Conservation (phyloP, 2,888 invertebrate genomes). For the Choreutis nemorana region DNA sequence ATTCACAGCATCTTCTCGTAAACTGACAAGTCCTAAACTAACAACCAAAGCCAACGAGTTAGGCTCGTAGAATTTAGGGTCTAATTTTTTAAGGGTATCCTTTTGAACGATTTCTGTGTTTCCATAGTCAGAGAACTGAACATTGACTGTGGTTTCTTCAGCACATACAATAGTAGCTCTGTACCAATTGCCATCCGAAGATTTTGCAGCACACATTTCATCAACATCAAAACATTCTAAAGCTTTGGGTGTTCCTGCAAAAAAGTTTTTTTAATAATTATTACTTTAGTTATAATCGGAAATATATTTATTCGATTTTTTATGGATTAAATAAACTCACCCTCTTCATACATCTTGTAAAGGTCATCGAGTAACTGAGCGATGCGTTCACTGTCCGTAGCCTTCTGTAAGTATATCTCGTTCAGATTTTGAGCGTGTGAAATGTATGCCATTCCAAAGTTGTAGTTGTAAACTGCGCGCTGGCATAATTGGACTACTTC, state of each 20-base stretch:
- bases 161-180: conserved; percentile 63
- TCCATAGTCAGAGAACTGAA: conserved; percentile 76
- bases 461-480: conserved; percentile 68
- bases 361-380: conserved; percentile 65
- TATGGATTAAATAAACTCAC: conserved; percentile 16
- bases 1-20: conserved; percentile 38
- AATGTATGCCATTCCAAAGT: conserved; percentile 65
- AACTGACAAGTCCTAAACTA: conserved; percentile 38
- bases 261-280: conserved; percentile 1
- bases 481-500: conserved; percentile 65
- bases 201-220: conserved; percentile 68
- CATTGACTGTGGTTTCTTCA: conserved; percentile 46
- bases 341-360: conserved; percentile 62
- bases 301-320: conserved; percentile 1
- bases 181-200: conserved; percentile 75
- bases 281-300: conserved; percentile 3
- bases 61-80: conserved; percentile 50
- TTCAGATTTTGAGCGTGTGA: conserved; percentile 65
- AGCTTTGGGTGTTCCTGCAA: conserved; percentile 37
- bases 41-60: conserved; percentile 42
- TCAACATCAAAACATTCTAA: conserved; percentile 53
- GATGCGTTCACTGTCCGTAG: conserved; percentile 51
- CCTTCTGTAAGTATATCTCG: conserved; percentile 70
- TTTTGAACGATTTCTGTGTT: conserved; percentile 66
- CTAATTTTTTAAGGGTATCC: conserved; percentile 50